Base-by-base conservation (phyloP, 1,140 invertebrate genomes). In the Orussus abietinus region DNA sequence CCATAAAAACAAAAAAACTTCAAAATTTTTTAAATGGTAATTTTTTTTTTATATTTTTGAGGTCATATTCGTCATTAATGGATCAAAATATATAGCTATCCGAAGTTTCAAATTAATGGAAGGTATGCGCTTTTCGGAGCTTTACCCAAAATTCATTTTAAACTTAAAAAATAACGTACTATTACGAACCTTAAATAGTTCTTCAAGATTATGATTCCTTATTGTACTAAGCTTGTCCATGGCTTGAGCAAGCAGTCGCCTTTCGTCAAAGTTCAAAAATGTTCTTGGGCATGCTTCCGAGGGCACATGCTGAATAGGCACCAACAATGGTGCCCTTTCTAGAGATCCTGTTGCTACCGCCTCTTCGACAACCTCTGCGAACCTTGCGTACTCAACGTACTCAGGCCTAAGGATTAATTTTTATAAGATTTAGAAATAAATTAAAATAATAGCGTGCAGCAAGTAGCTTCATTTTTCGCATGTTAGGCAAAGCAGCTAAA, bases 231-330 rank as follows among this genome's bases (percentile, higher is more conserved):
- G 62, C 51, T 84, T 84, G 51, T 79, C 71, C 36, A 86, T 65
- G 1, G 80, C 81, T 18, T 69, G 62, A 2, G 77, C 76, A 9
- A 82, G 69, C 7, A 72, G 64, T 19, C 66, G 66, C 11, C 83
- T 64, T 63, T 86, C 82, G 28, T 84, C 80, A 51, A 80, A 85
- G 69, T 82, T 82, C 5, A 86, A 74, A 72, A 83, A 85, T 47
- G 80, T 81, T 21, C 74, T 70, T 10, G 75, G 64, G 48, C 75
- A 69, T 49, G 80, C 78, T 43, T 73, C 56, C 13, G 77, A 76
- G 14, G 83, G 80, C 30, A 83, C 57, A 54, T 85, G 81, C 35
- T 80, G 76, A 1, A 83, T 49, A 0, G 83, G 83, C 28, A 76
- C 65, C 15, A 83, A 62, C 13, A 83, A 72, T 33, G 83, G 80